Percentiles rank a stretch among this genome's conserved stretches.
Evolutionary conservation across 2,888 invertebrate genomes (phyloP).

Genomic region (Mythimna pallens): DNA sequence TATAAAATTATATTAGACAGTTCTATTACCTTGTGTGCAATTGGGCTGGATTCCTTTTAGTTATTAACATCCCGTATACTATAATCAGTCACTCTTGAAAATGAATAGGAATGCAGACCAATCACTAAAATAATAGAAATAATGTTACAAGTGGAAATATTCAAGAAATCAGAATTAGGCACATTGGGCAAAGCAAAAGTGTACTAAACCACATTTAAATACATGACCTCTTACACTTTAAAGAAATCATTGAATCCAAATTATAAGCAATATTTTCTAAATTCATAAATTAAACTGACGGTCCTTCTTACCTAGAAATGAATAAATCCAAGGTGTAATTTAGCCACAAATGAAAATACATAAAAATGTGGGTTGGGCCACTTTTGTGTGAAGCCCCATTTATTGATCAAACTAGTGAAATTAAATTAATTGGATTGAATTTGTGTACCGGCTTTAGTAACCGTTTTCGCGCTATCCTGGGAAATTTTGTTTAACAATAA

Average conservation of each 20-base stretch:
- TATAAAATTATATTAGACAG: neutral
- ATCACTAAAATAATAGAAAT: conserved; percentile 74
- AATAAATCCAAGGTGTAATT: conserved; percentile 26
- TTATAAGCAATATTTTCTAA: conserved; percentile 8
- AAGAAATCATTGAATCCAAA: conserved; percentile 3
- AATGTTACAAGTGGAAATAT: conserved; percentile 41
- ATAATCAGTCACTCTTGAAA: conserved; percentile 72
- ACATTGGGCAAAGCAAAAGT: conserved; percentile 45
- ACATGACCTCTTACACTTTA: conserved; percentile 9
- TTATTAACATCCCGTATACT: conserved; percentile 30
- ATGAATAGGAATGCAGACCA: conserved; percentile 69
- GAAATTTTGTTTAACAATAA: conserved; percentile 74
- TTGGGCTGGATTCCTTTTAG: conserved; percentile 66
- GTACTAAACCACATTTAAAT: conserved; percentile 45
- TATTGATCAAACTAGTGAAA: conserved; percentile 43
- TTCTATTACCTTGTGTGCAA: conserved; percentile 74
- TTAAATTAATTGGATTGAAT: conserved; percentile 22
- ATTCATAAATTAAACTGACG: conserved; percentile 7
- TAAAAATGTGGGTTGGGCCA: conserved; percentile 54
- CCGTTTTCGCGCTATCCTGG: conserved; percentile 52
- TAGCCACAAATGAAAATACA: conserved; percentile 50
- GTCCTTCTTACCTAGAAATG: conserved; percentile 44
- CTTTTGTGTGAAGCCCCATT: conserved; percentile 46
- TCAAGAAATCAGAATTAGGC: conserved; percentile 39
- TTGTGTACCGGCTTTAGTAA: conserved; percentile 62